These are phyloP conservation scores for Pogona vitticeps DNA, from an alignment of 2,113 vertebrate species.

Conservation along the genomic window DNA sequence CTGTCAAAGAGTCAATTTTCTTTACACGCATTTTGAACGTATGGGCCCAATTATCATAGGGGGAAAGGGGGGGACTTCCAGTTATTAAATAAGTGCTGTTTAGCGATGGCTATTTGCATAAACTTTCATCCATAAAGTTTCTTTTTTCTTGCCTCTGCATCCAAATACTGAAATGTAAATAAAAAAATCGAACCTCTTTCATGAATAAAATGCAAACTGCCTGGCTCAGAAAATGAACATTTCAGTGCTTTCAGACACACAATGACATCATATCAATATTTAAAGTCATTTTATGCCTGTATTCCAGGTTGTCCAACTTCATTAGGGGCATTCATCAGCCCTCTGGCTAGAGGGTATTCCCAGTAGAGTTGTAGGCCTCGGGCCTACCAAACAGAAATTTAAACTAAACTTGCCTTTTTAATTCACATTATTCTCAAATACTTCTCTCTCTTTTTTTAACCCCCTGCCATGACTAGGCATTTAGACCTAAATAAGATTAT, in stretches of 20 bases:
- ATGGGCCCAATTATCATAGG: slow-evolving; percentile 43
- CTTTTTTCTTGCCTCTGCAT: slow-evolving; percentile 60
- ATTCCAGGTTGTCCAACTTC: slow-evolving; percentile 99
- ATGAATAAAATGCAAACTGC: slow-evolving; percentile 83
- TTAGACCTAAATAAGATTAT: slow-evolving; percentile 65
- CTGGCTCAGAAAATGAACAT: slow-evolving; percentile 94
- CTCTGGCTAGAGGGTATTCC: slow-evolving; percentile 84
- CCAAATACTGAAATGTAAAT: slow-evolving; percentile 83
- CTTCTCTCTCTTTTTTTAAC: slow-evolving; percentile 66
- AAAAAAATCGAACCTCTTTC: slow-evolving; percentile 76
- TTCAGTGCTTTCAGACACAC: slow-evolving; percentile 90
- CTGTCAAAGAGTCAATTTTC: slow-evolving; percentile 41
- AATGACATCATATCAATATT: slow-evolving; percentile 98
- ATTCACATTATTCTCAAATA: slow-evolving; percentile 82
- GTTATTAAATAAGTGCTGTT: slow-evolving; percentile 43
- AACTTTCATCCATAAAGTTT: slow-evolving; percentile 33
- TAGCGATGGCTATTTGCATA: slow-evolving; percentile 19
- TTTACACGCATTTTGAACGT: slow-evolving; percentile 31
- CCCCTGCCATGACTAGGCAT: slow-evolving; percentile 71
- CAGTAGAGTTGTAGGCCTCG: slow-evolving; percentile 83
- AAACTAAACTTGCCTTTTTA: slow-evolving; percentile 84
- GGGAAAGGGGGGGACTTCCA: not conserved
- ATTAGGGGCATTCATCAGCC: slow-evolving; percentile 97
- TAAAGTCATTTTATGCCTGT: slow-evolving; percentile 98
- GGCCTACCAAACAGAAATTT: slow-evolving; percentile 87